A percentile compares a stretch with the other conserved stretches of the same genome.
Evolutionary conservation across 1,140 invertebrate genomes (phyloP).

Genomic region (Telenomus remus): DNA sequence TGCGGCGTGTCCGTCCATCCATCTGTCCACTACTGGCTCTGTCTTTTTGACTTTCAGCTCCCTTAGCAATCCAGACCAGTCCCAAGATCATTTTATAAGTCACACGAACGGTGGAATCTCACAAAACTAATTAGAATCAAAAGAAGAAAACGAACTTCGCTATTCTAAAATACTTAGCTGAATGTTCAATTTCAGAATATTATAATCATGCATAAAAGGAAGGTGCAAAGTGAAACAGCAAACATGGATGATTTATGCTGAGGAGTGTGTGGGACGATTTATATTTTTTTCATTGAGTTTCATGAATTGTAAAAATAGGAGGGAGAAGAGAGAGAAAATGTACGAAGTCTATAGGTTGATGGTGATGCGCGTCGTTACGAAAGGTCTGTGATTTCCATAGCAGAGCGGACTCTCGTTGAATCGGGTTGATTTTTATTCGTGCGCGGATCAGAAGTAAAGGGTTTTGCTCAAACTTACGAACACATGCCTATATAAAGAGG

Average conservation of each 20-base stretch:
- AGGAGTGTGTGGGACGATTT: conserved; percentile 45
- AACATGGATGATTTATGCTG: conserved; percentile 8
- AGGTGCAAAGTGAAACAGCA: conserved; percentile 4
- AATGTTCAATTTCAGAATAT: too few relatives aligned
- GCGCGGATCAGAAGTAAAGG: conserved; percentile 47
- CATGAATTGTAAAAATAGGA: conserved; percentile 50
- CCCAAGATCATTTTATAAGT: too few relatives aligned
- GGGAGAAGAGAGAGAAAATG: conserved; percentile 17
- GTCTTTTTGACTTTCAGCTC: conserved; percentile 38
- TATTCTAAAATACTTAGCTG: too few relatives aligned
- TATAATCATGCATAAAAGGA: too few relatives aligned
- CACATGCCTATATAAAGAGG: conserved; percentile 63
- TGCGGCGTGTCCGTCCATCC: conserved; percentile 70
- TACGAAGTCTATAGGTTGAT: conserved; percentile 45
- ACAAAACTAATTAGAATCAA: too few relatives aligned
- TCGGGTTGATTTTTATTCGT: conserved; percentile 60
- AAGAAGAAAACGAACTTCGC: too few relatives aligned
- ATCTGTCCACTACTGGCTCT: conserved; percentile 58
- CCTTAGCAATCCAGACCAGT: neutral
- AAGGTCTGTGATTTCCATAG: conserved; percentile 55
- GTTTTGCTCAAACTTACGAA: conserved; percentile 53
- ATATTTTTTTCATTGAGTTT: conserved; percentile 39
- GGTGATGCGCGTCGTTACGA: conserved; percentile 41
- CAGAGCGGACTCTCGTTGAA: conserved; percentile 39
- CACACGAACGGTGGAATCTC: too few relatives aligned